phyloP scores from a whole-genome alignment of 1,140 invertebrate species.

The Neotoxoptera formosana region DNA sequence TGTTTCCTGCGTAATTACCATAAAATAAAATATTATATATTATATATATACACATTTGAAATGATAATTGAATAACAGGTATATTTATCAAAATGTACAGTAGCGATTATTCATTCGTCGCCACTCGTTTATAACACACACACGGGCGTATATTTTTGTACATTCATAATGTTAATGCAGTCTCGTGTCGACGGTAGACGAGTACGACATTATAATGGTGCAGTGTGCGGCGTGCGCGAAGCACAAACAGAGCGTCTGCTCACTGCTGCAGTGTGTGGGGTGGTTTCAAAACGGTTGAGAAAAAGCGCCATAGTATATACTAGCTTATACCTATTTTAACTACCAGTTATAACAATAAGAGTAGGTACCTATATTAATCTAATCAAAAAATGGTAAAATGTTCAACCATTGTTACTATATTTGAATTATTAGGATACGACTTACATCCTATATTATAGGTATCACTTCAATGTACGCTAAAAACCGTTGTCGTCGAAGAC shows the following conservation, averaged over 20 bases:
- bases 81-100: constrained; percentile 44
- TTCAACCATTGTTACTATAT: not conserved
- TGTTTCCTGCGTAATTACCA: constrained; percentile 51
- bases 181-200: not conserved
- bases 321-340: too few relatives aligned
- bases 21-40: not conserved
- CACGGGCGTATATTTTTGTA: not conserved
- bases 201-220: not conserved
- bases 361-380: too few relatives aligned
- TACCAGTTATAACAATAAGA: too few relatives aligned
- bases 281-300: not conserved
- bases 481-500: not conserved
- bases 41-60: not conserved
- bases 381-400: not conserved
- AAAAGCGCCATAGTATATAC: not conserved
- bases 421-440: not conserved
- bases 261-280: not conserved
- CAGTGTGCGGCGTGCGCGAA: not conserved
- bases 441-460: not conserved
- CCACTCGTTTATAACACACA: not conserved
- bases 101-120: constrained; percentile 28
- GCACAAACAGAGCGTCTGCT: not conserved
- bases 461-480: not conserved
- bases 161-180: not conserved
- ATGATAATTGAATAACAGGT: constrained; percentile 47